A percentile compares a stretch with the other conserved stretches of the same genome.
These are phyloP conservation scores for Panthera uncia DNA, from an alignment of 2,113 vertebrate genomes.

Conservation along the genomic window DNA sequence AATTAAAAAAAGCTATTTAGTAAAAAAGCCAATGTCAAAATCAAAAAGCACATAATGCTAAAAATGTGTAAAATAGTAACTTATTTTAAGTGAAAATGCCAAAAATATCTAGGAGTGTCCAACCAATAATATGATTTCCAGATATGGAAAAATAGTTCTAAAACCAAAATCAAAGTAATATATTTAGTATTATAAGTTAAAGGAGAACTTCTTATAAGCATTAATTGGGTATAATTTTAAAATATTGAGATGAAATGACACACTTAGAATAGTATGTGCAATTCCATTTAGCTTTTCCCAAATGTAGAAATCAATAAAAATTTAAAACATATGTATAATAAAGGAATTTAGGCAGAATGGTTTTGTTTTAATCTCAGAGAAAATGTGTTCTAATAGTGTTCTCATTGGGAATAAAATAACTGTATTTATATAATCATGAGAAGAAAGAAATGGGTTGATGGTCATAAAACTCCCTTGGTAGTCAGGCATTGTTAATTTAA, in stretches of 20 bases:
- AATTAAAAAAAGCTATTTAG: not conserved
- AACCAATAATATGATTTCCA: not conserved
- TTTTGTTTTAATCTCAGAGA: constrained; percentile 15
- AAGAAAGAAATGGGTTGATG: constrained; percentile 66
- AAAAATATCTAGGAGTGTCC: not conserved
- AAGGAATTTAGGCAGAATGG: not conserved
- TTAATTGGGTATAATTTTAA: not conserved
- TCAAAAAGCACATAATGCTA: not conserved
- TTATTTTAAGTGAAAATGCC: not conserved
- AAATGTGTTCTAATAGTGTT: constrained; percentile 11
- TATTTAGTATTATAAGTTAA: constrained; percentile 1
- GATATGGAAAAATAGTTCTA: not conserved
- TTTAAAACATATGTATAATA: not conserved
- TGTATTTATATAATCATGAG: constrained; percentile 63
- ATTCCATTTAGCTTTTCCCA: not conserved
- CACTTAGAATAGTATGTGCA: not conserved
- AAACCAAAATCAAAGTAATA: not conserved
- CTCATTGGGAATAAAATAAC: constrained; percentile 37
- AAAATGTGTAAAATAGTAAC: not conserved
- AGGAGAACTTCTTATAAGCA: not conserved
- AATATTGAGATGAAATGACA: not conserved
- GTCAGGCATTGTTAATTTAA: constrained; percentile 45
- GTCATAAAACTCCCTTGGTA: constrained; percentile 49
- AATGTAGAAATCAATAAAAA: not conserved
- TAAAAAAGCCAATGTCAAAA: not conserved